Evolutionary conservation across 2,113 vertebrate species (phyloP), one percentile per base, ranked within the genome.

Genomic region (Chelonoidis abingdonii): DNA sequence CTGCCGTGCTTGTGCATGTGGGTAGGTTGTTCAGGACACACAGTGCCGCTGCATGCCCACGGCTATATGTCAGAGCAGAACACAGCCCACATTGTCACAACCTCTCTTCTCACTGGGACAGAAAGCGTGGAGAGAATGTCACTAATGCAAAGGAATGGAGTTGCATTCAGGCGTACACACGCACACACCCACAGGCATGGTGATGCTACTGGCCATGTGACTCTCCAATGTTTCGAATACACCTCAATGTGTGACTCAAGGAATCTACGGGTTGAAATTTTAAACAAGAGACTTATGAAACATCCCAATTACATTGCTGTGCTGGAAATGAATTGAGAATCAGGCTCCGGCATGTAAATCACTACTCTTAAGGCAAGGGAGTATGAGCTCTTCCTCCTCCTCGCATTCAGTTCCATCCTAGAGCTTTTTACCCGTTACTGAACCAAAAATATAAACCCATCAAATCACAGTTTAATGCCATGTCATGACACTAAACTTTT

Each of bases 1-100:
- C 8, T 12, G 29, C 93, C 53, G 29, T 94, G 95, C 94, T 90
- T 89, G 93, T 0, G 49, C 1, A 59, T 83, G 97, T 97, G 96
- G 97, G 97, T 93, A 96, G 95, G 5, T n/a, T 84, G 47, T 69
- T 3, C 80, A 86, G 92, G 65, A 92, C 89, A 53, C 86, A 93
- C 89, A 78, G 94, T 93, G 92, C 95, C 92, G 92, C 95, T 75
- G 1, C 44, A 22, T 89, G 89, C 81, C 87, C 94, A 87, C 65
- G 25, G 80, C 76, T 25, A 2, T 0, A 69, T 56, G 47, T 38
- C 88, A 65, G 80, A 86, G 3, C 52, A 57, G 91, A 97, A 97
- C 97, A 96, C 91, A 89, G 89, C 92, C 69, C 91, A 2, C 95
- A 69, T 92, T 97, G 96, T 97, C 93, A 72, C 16, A 3, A 69